Conservation (phyloP, 2,797 vertebrate species). For the Pangasius krempfi region DNA sequence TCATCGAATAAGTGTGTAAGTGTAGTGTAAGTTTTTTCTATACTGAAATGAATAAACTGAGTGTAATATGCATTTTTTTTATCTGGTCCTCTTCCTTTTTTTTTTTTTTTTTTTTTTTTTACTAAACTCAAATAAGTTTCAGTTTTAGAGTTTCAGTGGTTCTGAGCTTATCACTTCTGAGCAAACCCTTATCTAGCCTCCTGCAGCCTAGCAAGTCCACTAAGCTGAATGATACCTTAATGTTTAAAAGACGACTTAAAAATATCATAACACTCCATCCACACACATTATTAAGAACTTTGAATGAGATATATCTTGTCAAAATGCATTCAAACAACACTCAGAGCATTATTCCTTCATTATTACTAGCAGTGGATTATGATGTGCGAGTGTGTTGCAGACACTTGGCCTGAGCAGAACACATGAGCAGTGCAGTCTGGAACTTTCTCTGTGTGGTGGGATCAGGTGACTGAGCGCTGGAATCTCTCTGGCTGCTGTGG, state of each 20-base stretch:
- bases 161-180: conserved; percentile 27
- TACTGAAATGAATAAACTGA: conserved; percentile 24
- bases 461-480: conserved; percentile 74
- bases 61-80: neutral
- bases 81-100: neutral
- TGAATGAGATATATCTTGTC: neutral
- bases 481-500: conserved; percentile 60
- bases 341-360: neutral
- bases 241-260: neutral
- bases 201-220: neutral
- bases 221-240: neutral
- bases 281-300: neutral
- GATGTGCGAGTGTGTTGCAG: conserved; percentile 8
- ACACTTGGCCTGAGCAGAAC: conserved; percentile 13
- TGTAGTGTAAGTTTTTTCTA: neutral
- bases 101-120: neutral
- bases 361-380: conserved; percentile 1
- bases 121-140: neutral
- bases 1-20: conserved; percentile 4
- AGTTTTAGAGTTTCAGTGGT: neutral
- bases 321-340: neutral
- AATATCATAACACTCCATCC: neutral
- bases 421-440: conserved; percentile 61
- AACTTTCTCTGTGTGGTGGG: conserved; percentile 69
- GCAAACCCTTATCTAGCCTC: conserved; percentile 28